Evolutionary conservation across 2,888 invertebrate genomes (phyloP).

Genomic region (Spilosoma lubricipeda): DNA sequence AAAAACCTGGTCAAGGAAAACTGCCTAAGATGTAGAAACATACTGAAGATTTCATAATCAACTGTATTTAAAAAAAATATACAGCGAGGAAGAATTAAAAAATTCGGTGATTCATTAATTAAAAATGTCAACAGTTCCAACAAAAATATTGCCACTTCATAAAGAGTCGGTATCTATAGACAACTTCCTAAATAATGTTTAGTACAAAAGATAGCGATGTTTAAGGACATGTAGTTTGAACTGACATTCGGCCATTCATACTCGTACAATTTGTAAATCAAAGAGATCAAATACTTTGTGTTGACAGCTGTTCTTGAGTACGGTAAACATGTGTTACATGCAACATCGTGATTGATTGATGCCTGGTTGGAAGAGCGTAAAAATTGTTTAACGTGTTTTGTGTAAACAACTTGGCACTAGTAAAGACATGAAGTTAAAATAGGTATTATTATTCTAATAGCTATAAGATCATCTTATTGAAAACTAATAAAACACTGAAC

Average conservation of each 20-base stretch:
- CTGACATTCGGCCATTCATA: slow-evolving; percentile 32
- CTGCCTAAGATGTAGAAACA: neutral
- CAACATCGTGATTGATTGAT: slow-evolving; percentile 56
- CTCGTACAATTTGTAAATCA: slow-evolving; percentile 40
- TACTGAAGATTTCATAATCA: neutral
- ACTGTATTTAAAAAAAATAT: too few species aligned
- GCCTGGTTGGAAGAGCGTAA: slow-evolving; percentile 52
- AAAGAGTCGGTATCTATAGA: neutral
- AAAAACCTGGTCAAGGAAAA: neutral
- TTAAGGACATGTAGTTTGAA: slow-evolving; percentile 31
- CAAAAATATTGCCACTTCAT: neutral
- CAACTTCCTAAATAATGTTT: neutral
- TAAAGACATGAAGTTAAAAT: slow-evolving; percentile 20
- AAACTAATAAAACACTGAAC: neutral
- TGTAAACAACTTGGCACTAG: slow-evolving; percentile 23
- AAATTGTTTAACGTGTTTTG: slow-evolving; percentile 34
- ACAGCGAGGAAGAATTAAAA: too few species aligned
- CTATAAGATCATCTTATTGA: neutral
- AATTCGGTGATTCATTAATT: too few species aligned
- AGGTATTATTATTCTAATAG: slow-evolving; percentile 12
- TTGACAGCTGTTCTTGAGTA: slow-evolving; percentile 57
- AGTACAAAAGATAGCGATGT: slow-evolving; percentile 3
- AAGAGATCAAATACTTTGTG: slow-evolving; percentile 49
- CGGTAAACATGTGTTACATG: slow-evolving; percentile 53
- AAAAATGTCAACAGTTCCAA: neutral